Evolutionary conservation across 37 sponge, comb jelly and placozoan genomes (phyloP).

Genomic region (Eunapius fragilis): DNA sequence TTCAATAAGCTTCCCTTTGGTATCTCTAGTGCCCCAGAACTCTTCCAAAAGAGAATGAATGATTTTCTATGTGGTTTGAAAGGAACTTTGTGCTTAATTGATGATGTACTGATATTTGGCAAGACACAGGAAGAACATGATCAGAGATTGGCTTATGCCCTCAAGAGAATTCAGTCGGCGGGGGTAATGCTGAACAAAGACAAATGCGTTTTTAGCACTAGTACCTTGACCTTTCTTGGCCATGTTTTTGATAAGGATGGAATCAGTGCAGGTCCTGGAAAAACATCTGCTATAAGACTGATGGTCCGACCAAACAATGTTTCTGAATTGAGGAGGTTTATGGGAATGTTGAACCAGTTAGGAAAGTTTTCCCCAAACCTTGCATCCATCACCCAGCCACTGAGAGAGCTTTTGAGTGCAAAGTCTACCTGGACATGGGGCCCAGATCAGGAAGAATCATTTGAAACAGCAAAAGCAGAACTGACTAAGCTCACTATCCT

Average conservation of each 20-base stretch:
- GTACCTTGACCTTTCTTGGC: constrained; percentile 12
- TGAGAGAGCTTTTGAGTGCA: not conserved
- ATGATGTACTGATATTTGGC: constrained; percentile 22
- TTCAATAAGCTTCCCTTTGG: too few relatives aligned
- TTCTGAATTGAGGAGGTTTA: too few relatives aligned
- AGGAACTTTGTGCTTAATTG: constrained; percentile 29
- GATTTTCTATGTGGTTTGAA: constrained; percentile 4
- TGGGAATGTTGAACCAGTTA: too few relatives aligned
- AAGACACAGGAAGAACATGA: constrained; percentile 13
- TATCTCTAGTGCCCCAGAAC: constrained; percentile 28
- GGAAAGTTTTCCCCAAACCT: too few relatives aligned
- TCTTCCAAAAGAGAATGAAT: constrained; percentile 21
- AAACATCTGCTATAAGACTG: too few relatives aligned
- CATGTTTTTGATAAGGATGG: constrained; percentile 15
- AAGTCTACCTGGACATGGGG: not conserved
- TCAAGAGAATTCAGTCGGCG: not conserved
- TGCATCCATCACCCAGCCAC: too few relatives aligned
- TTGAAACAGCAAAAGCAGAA: too few relatives aligned
- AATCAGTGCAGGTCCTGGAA: constrained; percentile 11
- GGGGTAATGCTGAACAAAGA: constrained; percentile 22
- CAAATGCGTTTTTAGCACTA: constrained; percentile 21
- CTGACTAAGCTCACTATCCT: not conserved
- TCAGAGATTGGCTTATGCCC: not conserved
- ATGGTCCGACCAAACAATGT: too few relatives aligned
- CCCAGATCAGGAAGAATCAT: not conserved